A percentile compares a stretch with the other conserved stretches of the same genome.
phyloP scores from a whole-genome alignment of 2,888 invertebrate genomes.

The Cantharis lateralis region DNA sequence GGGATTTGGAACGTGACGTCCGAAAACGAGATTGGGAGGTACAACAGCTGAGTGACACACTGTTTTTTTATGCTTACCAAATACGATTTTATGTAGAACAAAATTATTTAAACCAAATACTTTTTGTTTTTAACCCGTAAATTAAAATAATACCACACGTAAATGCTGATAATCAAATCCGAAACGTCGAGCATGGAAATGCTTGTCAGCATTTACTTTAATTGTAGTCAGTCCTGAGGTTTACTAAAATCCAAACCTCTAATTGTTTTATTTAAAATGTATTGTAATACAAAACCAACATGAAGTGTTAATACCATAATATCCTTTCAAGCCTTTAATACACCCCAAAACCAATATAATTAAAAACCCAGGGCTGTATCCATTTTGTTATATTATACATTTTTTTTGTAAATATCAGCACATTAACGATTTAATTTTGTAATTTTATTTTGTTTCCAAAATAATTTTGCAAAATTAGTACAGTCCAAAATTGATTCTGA shows the following conservation, averaged over 20 bases:
- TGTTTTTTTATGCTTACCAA: constrained; percentile 28
- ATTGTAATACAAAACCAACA: constrained; percentile 42
- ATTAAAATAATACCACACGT: not conserved
- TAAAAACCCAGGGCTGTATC: constrained; percentile 42
- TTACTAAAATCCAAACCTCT: constrained; percentile 34
- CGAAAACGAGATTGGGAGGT: constrained; percentile 99
- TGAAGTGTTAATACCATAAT: constrained; percentile 55
- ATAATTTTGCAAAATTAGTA: constrained; percentile 10
- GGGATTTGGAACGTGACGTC: constrained; percentile 99
- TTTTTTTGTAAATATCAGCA: constrained; percentile 29
- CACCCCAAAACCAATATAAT: constrained; percentile 14
- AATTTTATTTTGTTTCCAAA: constrained; percentile 13
- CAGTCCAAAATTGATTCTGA: constrained; percentile 37
- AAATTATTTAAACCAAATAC: constrained; percentile 12
- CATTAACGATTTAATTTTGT: constrained; percentile 16
- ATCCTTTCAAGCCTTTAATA: constrained; percentile 33
- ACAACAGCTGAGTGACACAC: constrained; percentile 55
- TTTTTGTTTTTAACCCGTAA: constrained; percentile 3
- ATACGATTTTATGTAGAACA: constrained; percentile 5
- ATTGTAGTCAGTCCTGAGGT: constrained; percentile 40
- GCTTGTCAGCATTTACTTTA: constrained; percentile 20
- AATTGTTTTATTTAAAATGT: constrained; percentile 21
- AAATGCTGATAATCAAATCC: not conserved
- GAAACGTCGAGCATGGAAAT: not conserved
- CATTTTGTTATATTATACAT: constrained; percentile 5